phyloP scores from a whole-genome alignment of 1,140 invertebrate species.

The Brachionus angularis region DNA sequence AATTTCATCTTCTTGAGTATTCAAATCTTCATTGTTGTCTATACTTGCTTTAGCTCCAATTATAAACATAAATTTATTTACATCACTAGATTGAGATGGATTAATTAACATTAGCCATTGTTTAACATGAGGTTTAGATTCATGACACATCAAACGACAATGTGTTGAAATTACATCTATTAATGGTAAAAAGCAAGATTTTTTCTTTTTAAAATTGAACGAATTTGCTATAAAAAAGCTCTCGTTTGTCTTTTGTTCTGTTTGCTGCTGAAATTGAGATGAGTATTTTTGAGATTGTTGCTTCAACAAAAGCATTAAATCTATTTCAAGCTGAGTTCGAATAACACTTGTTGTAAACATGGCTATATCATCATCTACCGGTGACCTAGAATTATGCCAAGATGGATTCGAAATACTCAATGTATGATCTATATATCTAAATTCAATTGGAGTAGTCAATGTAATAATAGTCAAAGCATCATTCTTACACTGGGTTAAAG shows the following conservation, averaged over 20 bases:
- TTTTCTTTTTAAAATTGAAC: conserved; percentile 59
- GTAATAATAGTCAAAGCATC: conserved; percentile 20
- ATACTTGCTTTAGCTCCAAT: conserved; percentile 43
- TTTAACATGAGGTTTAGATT: conserved; percentile 33
- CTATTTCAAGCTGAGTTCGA: conserved; percentile 31
- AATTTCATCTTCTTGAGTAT: conserved; percentile 44
- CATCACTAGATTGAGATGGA: not conserved
- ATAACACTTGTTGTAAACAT: conserved; percentile 38
- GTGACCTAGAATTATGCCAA: not conserved
- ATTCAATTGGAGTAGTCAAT: conserved; percentile 2
- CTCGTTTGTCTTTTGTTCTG: conserved; percentile 73
- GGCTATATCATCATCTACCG: conserved; percentile 16
- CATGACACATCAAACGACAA: conserved; percentile 27
- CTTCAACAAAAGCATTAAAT: conserved; percentile 33
- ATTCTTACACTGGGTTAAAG: conserved; percentile 20
- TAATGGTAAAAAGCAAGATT: conserved; percentile 70
- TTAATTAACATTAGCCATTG: conserved; percentile 17
- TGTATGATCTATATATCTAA: conserved; percentile 18
- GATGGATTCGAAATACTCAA: not conserved
- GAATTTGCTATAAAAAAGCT: conserved; percentile 59
- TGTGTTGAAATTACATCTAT: conserved; percentile 23
- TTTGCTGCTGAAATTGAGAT: conserved; percentile 72
- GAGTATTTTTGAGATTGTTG: not conserved
- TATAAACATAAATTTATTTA: conserved; percentile 30
- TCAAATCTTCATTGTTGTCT: conserved; percentile 55